A percentile compares a stretch with the other conserved stretches of the same genome.
phyloP scores from a whole-genome alignment of 2,113 vertebrate genomes.

The Scytalopus superciliaris region DNA sequence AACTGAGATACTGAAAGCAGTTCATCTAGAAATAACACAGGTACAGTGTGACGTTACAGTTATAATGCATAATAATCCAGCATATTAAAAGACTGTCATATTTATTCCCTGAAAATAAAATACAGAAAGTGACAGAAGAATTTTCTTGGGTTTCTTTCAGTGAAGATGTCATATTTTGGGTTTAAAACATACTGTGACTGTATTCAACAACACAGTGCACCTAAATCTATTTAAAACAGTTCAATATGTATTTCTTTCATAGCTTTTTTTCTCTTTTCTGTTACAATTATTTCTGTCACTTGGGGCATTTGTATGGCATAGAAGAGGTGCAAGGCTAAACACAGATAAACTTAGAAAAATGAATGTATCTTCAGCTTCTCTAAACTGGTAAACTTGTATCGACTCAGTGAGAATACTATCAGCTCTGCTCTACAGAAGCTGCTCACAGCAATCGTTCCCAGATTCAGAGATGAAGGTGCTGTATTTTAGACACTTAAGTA shows the following conservation, averaged over 20 bases:
- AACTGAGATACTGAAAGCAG: not conserved
- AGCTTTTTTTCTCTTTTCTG: not conserved
- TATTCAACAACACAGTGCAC: not conserved
- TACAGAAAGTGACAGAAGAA: not conserved
- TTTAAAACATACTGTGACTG: not conserved
- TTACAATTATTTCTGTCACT: not conserved
- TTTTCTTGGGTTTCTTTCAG: not conserved
- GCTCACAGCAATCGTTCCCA: not conserved
- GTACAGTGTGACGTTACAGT: not conserved
- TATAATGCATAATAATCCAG: not conserved
- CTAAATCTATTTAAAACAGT: not conserved
- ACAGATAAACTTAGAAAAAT: not conserved
- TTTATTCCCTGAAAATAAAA: not conserved
- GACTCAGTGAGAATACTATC: not conserved
- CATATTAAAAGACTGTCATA: not conserved
- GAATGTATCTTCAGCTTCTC: not conserved
- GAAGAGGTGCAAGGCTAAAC: not conserved
- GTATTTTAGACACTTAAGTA: not conserved
- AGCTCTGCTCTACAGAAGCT: not conserved
- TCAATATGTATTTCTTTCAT: not conserved
- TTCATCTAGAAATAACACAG: not conserved
- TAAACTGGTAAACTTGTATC: not conserved
- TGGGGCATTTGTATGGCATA: not conserved
- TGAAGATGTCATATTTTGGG: not conserved
- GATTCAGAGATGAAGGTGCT: not conserved